Conservation (phyloP, 1,140 invertebrate species). For the Tenebrio molitor region DNA sequence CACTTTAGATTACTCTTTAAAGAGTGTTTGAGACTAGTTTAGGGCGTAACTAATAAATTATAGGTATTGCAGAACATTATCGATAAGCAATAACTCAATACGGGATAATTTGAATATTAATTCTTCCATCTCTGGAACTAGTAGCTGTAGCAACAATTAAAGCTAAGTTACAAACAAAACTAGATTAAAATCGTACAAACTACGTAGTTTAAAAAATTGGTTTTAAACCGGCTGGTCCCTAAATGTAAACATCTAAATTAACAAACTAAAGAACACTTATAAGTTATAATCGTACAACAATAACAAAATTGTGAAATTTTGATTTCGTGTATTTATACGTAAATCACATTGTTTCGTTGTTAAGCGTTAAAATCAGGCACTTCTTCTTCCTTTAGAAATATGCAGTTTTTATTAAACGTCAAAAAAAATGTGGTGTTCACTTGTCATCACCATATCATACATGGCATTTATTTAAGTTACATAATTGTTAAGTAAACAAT, state of each 20-base stretch:
- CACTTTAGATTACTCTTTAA: slow-evolving; percentile 10
- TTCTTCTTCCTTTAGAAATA: neutral
- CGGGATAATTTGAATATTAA: neutral
- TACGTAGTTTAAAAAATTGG: slow-evolving; percentile 19
- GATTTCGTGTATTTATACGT: neutral
- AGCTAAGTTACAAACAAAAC: slow-evolving; percentile 18
- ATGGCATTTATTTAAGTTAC: neutral
- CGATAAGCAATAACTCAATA: neutral
- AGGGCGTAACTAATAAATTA: neutral
- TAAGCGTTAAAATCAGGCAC: slow-evolving; percentile 14
- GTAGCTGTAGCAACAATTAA: slow-evolving; percentile 33
- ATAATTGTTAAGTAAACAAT: neutral
- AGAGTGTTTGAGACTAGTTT: slow-evolving; percentile 26
- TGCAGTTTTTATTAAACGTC: slow-evolving; percentile 1
- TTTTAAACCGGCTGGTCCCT: slow-evolving; percentile 12
- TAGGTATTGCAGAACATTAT: neutral
- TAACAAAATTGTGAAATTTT: slow-evolving; percentile 9
- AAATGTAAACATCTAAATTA: neutral
- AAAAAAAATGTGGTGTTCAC: slow-evolving; percentile 17
- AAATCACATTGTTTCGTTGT: slow-evolving; percentile 21
- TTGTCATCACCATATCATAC: slow-evolving; percentile 13
- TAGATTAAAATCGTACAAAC: slow-evolving; percentile 3
- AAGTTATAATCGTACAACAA: slow-evolving; percentile 2
- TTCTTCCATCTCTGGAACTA: neutral
- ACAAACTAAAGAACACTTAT: neutral